Percentiles rank a stretch among this genome's conserved stretches.
phyloP scores from a whole-genome alignment of 2,113 vertebrate genomes.

The Crotalus viridis region DNA sequence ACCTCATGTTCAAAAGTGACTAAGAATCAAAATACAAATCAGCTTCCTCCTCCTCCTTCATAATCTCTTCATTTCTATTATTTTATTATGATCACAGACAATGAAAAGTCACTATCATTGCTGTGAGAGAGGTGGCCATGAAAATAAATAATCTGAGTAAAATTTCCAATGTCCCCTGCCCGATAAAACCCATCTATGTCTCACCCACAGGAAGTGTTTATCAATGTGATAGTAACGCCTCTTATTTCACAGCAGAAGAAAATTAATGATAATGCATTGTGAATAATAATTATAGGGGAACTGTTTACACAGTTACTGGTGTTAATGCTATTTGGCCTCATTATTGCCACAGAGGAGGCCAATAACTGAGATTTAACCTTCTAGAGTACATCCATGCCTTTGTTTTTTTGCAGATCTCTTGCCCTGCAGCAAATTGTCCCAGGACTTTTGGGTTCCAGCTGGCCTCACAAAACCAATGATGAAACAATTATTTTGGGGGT shows the following conservation, averaged over 20 bases:
- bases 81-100: not conserved
- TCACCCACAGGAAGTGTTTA: slow-evolving; percentile 6
- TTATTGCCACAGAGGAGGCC: not conserved
- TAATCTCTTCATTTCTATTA: not conserved
- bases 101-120: not conserved
- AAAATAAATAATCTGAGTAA: not conserved
- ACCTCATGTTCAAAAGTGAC: not conserved
- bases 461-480: not conserved
- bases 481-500: not conserved
- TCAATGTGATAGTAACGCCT: not conserved
- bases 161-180: not conserved
- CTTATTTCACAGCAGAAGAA: not conserved
- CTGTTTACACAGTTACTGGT: slow-evolving; percentile 1
- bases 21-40: not conserved
- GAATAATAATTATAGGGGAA: not conserved
- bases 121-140: not conserved
- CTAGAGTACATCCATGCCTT: not conserved
- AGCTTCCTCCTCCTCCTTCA: not conserved
- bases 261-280: not conserved
- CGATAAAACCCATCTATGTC: not conserved
- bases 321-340: not conserved
- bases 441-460: not conserved
- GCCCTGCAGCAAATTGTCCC: slow-evolving; percentile 4
- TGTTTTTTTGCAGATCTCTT: not conserved
- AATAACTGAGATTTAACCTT: not conserved